Percentiles rank a stretch among this genome's conserved stretches.
phyloP scores from a whole-genome alignment of 1,140 invertebrate genomes.

The Euschistus heros region DNA sequence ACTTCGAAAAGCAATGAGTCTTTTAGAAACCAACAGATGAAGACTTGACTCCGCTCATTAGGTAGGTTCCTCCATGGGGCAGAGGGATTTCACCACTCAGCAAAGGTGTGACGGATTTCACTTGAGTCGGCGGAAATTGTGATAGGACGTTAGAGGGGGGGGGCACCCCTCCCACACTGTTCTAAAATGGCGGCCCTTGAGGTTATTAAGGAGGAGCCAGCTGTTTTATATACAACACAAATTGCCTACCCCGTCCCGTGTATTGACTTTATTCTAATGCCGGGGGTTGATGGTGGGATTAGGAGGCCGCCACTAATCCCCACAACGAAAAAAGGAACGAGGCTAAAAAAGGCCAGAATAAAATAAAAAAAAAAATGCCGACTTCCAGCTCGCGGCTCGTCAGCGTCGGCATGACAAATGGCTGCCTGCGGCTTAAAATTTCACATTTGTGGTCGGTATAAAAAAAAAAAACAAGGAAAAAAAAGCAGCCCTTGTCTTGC shows the following conservation, averaged over 20 bases:
- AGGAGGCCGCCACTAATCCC: background rate
- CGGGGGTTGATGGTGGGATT: background rate
- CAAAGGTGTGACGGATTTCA: too few species aligned
- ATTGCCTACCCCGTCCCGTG: background rate
- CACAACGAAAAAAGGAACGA: background rate
- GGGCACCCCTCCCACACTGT: background rate
- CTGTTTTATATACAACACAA: conserved; percentile 5
- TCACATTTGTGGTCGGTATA: background rate
- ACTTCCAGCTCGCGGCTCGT: background rate
- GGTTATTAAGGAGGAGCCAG: background rate
- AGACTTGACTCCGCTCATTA: too few species aligned
- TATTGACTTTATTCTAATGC: conserved; percentile 3
- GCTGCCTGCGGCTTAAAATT: conserved; percentile 1
- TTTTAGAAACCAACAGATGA: too few species aligned
- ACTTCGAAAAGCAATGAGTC: too few species aligned
- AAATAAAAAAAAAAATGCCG: background rate
- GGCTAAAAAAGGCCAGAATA: background rate
- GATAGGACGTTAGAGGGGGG: too few species aligned
- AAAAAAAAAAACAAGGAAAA: background rate
- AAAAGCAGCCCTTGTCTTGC: background rate
- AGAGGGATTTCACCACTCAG: too few species aligned
- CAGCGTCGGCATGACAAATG: background rate
- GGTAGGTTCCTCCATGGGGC: too few species aligned
- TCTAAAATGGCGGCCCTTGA: background rate
- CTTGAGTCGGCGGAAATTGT: too few species aligned